Evolutionary conservation across 2,113 vertebrate genomes (phyloP), one percentile per base, ranked within the genome.

Genomic region (Bubo bubo): DNA sequence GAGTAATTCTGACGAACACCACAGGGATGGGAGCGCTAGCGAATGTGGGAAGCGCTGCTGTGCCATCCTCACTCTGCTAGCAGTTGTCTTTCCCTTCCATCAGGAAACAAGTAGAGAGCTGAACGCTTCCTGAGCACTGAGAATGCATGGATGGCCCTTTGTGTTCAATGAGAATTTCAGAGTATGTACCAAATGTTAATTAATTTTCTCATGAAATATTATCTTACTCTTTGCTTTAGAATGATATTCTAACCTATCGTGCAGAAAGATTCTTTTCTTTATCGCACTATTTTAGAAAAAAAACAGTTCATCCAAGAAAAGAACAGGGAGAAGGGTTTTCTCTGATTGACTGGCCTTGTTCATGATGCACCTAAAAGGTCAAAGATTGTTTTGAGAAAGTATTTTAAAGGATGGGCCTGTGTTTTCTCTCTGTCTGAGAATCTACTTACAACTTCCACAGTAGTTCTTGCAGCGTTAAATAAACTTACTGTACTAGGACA

Each of bases 351-450:
- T 95, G 79, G 86, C 41, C 91, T 95, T 2, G 3, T 88, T 95
- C 95, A 97, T 97, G 96, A 95, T 97, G 93, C 94, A 86, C 91
- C 93, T 91, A 66, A 91, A 64, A 97, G 96, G 95, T 97, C 96
- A 95, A 68, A 95, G 91, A 95, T 53, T 97, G 96, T 97, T 97
- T 97, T 96, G 95, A 96, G 95, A 96, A 95, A 92, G 93, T 37
- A 80, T 94, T 94, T 96, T 95, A 96, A 95, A 95, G 86, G 93
- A 83, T 95, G 86, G 79, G 67, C 95, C 95, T 97, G 96, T 62
- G 86, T 97, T 96, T 95, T 94, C 91, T 96, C 96, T 97, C 93
- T 93, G 95, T 95, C 94, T 96, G 91, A 90, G 94, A 83, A 90
- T 77, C 88, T 83, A 3, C 86, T 95, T 93, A 35, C 8, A 79